Base-by-base conservation (phyloP, 2,113 vertebrate species). In the Sturnira hondurensis region DNA sequence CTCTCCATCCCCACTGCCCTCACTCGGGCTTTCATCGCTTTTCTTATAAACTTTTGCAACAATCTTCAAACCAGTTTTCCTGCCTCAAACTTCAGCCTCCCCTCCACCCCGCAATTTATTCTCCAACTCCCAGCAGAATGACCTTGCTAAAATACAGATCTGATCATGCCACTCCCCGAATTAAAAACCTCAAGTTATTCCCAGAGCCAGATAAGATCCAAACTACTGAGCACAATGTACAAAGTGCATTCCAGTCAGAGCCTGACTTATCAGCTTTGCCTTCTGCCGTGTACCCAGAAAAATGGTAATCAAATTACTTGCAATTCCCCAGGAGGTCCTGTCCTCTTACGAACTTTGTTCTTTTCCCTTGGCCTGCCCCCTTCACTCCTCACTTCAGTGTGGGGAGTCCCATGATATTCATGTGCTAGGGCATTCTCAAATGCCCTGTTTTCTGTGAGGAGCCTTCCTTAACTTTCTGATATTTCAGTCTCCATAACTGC, bases 51-150 rank as follows among this genome's bases (percentile, higher is more conserved):
- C 50, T 88, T 31, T 88, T 88, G 73, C 85, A 93, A 78, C 88
- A 97, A 56, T 96, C 61, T 95, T 56, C 94, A 96, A 97, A 97
- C 96, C 90, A 95, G 97, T 97, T 97, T 96, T 65, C 86, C 85
- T 70, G 82, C 91, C 93, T 97, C 56, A 31, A 96, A 88, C 88
- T 86, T 77, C 50, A 80, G 77, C 50, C 68, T 95, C 73, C 86
- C 36, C 71, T 88, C 88, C 77, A 96, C 87, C 88, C 95, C 61
- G 36, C 85, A 96, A 80, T 96, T 96, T 97, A 96, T 89, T 87
- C 94, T 91, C 52, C 77, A 86, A 24, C 76, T 78, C 74, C 52
- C 56, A 90, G 61, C 68, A 92, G 90, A 90, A 58, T 19, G 3
- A 78, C 88, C 85, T 96, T 88, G 47, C 82, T 95, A 68, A 95